These are phyloP conservation scores for Sarcophaga carnaria DNA, from an alignment of 2,888 invertebrate species.

Conservation along the genomic window DNA sequence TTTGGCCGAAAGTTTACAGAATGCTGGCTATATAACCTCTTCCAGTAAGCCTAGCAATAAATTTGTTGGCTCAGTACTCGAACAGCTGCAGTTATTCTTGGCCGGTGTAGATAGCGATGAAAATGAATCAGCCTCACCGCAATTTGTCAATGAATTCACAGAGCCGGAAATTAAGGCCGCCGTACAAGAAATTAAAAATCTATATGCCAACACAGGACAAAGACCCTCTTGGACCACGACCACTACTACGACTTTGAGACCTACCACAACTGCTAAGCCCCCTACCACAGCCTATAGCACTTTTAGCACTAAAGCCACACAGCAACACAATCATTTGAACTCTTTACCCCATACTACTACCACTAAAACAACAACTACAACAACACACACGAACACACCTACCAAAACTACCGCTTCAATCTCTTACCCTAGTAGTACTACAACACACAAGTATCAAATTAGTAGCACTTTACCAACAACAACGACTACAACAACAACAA, in stretches of 20 bases:
- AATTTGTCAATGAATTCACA: conserved; percentile 76
- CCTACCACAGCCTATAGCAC: conserved; percentile 63
- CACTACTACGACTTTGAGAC: conserved; percentile 74
- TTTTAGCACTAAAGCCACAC: conserved; percentile 75
- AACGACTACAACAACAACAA: conserved; percentile 55
- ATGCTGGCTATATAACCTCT: conserved; percentile 78
- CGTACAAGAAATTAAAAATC: conserved; percentile 76
- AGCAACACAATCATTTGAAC: conserved; percentile 47
- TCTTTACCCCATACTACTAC: conserved; percentile 41
- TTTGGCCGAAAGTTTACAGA: conserved; percentile 78
- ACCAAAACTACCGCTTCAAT: conserved; percentile 72
- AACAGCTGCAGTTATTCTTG: conserved; percentile 76
- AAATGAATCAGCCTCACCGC: conserved; percentile 75
- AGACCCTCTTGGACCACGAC: conserved; percentile 71
- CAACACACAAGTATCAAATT: conserved; percentile 43
- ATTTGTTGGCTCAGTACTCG: conserved; percentile 74
- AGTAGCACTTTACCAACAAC: conserved; percentile 45
- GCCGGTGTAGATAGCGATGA: conserved; percentile 75
- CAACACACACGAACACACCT: conserved; percentile 72
- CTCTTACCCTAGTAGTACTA: conserved; percentile 71
- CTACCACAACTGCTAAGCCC: conserved; percentile 68
- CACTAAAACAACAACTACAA: conserved; percentile 51
- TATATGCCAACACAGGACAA: conserved; percentile 74
- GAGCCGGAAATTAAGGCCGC: conserved; percentile 76
- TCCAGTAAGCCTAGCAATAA: conserved; percentile 71